Base-by-base conservation (phyloP, 2,113 vertebrate genomes). In the Spea multiplicata region DNA sequence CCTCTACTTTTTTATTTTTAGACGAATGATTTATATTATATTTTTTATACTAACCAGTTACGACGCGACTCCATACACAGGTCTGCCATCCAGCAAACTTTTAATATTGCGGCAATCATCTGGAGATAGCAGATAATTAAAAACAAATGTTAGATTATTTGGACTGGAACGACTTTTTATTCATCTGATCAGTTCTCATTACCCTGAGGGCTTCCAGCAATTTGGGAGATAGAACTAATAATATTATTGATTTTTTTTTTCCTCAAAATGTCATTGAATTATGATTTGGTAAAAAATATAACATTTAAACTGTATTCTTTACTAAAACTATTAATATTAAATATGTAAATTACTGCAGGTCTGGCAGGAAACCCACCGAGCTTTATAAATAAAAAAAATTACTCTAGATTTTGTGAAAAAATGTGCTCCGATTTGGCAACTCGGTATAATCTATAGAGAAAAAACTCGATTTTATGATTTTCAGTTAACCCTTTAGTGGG, bases 231-330 rank as follows among this genome's bases (percentile, higher is more conserved):
- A 10, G 66, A 57, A 16, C 16, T 57, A 57, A 57, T 72, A 72
- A 72, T 57, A 45, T 53, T 50, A 71, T 59, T 73, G 53, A 73
- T 61, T 73, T 61, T 61, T 61, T 57, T 52, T 52, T 52, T 52
- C 8, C 14, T 16, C 44, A 6, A 73, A 59, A 73, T 73, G 53
- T 73, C 71, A 73, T 5, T 44, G 30, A 61, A 30, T 44, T 57
- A 55, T 72, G 70, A 57, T 30, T 49, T 49, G 17, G 44, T 6
- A 67, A 13, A 17, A 64, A 70, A 47, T 16, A 16, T 5, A 73
- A 50, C 16, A 52, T 17, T 53, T 44, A 52, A n/a, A 44, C 17
- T 57, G 52, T 44, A 5, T 73, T 44, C 44, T 61, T 8, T 8
- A 44, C 6, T 61, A 16, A 73, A n/a, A 73, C 6, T 10, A 46